Evolutionary conservation across 2,797 vertebrate genomes (phyloP).

Genomic region (Diglossa cyanea): DNA sequence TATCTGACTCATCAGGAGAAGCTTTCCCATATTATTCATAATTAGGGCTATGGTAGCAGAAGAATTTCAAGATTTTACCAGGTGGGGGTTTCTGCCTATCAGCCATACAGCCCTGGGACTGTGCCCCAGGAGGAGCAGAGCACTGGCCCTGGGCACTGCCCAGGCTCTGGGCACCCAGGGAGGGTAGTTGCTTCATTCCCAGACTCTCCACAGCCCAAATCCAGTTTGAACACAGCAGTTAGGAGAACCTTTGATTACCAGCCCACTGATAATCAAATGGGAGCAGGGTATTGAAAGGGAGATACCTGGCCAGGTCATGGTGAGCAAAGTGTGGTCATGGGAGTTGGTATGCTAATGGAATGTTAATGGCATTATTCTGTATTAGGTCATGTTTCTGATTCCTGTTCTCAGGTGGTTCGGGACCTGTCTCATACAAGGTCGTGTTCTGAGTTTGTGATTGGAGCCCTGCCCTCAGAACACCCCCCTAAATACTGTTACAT

Average conservation of each 20-base stretch:
- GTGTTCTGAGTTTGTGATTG: rapidly evolving
- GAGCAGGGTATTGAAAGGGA: background rate
- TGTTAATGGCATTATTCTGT: background rate
- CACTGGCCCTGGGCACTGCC: background rate
- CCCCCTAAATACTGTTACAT: background rate
- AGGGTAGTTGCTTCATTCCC: background rate
- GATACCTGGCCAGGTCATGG: background rate
- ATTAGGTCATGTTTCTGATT: background rate
- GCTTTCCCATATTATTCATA: background rate
- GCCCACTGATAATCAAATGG: background rate
- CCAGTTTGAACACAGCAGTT: background rate
- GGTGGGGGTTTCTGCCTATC: background rate
- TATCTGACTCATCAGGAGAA: background rate
- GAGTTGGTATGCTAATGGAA: background rate
- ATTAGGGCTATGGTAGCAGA: background rate
- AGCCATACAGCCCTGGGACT: background rate
- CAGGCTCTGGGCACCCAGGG: too few relatives aligned
- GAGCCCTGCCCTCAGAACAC: background rate
- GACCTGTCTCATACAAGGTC: background rate
- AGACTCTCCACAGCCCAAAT: background rate
- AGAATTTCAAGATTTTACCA: background rate
- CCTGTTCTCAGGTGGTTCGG: background rate
- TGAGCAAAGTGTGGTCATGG: background rate
- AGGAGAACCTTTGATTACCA: background rate
- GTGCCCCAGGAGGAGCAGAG: background rate